Percentiles rank a stretch among this genome's conserved stretches.
phyloP scores from a whole-genome alignment of 2,888 invertebrate genomes.

The Acrobasis repandana region DNA sequence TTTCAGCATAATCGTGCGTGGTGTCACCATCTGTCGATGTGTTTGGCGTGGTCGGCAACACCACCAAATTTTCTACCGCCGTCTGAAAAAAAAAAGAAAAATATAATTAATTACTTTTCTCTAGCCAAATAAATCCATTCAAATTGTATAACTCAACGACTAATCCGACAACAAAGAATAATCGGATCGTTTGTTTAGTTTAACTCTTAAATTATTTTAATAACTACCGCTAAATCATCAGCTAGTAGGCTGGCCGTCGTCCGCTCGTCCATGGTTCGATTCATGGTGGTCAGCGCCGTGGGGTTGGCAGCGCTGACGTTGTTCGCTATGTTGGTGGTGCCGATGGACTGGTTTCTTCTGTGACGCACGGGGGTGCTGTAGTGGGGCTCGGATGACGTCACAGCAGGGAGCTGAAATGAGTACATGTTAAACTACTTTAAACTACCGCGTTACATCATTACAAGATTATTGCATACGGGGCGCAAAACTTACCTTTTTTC shows the following conservation, averaged over 20 bases:
- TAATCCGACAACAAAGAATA: no score
- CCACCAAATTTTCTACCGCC: constrained; percentile 81
- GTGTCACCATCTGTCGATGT: constrained; percentile 86
- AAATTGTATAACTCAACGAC: no score
- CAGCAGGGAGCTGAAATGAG: constrained; percentile 52
- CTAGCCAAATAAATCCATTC: no score
- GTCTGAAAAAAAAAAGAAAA: constrained; percentile 52
- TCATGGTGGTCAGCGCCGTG: constrained; percentile 66
- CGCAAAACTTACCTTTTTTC: no score
- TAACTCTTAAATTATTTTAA: no score
- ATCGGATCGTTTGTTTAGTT: no score
- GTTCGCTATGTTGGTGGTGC: constrained; percentile 70
- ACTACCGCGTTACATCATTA: no score
- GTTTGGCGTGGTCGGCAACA: constrained; percentile 81
- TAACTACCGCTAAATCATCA: constrained; percentile 84
- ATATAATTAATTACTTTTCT: constrained; percentile 27
- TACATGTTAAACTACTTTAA: no score
- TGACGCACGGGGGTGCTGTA: constrained; percentile 79
- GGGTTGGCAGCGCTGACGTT: constrained; percentile 56
- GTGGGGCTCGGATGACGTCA: constrained; percentile 70
- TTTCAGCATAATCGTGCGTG: constrained; percentile 96
- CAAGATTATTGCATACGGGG: no score
- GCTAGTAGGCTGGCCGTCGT: constrained; percentile 82
- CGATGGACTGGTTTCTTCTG: constrained; percentile 74
- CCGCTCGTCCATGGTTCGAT: constrained; percentile 84